Conservation (phyloP, 1,140 invertebrate genomes). For the Gonioctena quinquepunctata region DNA sequence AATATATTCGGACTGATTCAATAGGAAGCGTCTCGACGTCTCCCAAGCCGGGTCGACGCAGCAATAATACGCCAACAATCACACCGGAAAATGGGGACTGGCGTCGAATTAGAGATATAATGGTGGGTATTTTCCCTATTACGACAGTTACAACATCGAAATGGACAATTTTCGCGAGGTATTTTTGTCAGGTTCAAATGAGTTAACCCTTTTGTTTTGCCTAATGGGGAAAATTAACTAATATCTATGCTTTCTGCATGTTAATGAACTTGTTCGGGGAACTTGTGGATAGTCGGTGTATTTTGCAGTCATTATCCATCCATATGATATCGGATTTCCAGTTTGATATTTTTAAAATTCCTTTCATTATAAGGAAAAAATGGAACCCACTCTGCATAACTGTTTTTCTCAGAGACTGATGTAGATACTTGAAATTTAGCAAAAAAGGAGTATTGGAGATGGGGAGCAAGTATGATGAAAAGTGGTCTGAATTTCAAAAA, state of each 20-base stretch:
- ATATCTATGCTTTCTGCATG: background rate
- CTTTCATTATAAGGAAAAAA: no score
- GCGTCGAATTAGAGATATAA: background rate
- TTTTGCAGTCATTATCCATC: no score
- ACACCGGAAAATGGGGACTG: background rate
- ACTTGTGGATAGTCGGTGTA: background rate
- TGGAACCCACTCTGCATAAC: no score
- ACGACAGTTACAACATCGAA: background rate
- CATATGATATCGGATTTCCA: no score
- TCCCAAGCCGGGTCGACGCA: background rate
- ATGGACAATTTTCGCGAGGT: background rate
- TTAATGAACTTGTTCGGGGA: background rate
- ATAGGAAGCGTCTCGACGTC: background rate
- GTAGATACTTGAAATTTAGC: no score
- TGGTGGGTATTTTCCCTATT: background rate
- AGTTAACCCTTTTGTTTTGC: background rate
- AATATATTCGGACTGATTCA: background rate
- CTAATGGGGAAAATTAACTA: background rate
- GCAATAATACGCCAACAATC: background rate
- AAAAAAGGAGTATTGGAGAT: no score
- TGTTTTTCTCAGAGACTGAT: no score
- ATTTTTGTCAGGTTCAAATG: background rate
- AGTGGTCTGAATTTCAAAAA: no score
- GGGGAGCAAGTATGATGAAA: no score
- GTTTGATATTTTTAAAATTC: no score